Percentiles rank a stretch among this genome's conserved stretches.
These are phyloP conservation scores for Setophaga petechia DNA, from an alignment of 2,113 vertebrate species.

Conservation along the genomic window DNA sequence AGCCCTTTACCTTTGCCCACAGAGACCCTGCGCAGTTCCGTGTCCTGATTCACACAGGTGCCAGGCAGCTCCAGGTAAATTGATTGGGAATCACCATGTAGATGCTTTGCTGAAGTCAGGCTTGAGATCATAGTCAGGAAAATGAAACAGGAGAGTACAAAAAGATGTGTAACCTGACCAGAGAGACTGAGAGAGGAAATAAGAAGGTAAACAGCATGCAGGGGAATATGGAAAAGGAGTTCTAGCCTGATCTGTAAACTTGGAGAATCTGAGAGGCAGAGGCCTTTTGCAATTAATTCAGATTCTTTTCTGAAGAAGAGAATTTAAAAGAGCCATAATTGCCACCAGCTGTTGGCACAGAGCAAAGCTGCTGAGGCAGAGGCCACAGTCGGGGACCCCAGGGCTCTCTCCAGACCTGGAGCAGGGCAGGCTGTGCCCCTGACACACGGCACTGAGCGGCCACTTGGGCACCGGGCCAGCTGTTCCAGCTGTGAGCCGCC, in stretches of 20 bases:
- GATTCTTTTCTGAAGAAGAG: neutral
- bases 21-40: neutral
- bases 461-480: too few relatives aligned
- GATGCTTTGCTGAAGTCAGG: neutral
- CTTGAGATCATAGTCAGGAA: neutral
- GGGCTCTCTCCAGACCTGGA: neutral
- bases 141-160: neutral
- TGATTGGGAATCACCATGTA: neutral
- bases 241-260: neutral
- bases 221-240: neutral
- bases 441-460: rapidly evolving
- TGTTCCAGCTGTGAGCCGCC: neutral
- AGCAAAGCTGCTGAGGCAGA: neutral
- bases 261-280: neutral
- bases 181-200: neutral
- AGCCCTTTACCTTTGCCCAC: neutral
- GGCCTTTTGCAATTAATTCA: neutral
- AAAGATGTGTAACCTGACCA: neutral
- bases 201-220: neutral
- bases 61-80: neutral
- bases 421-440: neutral
- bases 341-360: neutral
- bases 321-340: neutral
- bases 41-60: neutral
- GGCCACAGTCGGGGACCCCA: neutral